Evolutionary conservation across 2,113 vertebrate species (phyloP).

Genomic region (Psettodes erumei): DNA sequence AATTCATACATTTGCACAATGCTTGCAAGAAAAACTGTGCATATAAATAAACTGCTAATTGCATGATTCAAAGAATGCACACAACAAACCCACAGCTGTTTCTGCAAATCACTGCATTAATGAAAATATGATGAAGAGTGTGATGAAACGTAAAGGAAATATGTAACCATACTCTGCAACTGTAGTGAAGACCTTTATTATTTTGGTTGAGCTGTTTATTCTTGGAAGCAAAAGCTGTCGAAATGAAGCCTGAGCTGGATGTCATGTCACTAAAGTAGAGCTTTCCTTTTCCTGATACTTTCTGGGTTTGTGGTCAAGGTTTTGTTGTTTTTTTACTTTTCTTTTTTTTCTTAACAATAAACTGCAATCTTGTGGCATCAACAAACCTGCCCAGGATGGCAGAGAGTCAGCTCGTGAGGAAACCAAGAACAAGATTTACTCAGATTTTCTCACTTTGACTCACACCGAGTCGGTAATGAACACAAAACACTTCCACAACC

Average conservation of each 20-base stretch:
- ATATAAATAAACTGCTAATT: not conserved
- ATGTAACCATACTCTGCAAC: too few species aligned
- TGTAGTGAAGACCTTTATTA: not conserved
- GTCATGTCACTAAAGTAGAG: not conserved
- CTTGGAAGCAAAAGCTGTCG: not conserved
- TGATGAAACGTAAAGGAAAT: too few species aligned
- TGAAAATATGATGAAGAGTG: not conserved
- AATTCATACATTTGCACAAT: not conserved
- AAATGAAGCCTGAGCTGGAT: not conserved
- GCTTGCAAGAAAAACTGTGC: not conserved
- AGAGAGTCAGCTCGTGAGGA: not conserved
- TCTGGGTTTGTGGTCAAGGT: too few species aligned
- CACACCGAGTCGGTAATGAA: not conserved
- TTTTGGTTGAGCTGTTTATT: not conserved
- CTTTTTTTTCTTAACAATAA: too few species aligned
- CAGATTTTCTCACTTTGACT: not conserved
- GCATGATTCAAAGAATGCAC: not conserved
- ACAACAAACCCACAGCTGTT: too few species aligned
- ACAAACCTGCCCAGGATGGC: not conserved
- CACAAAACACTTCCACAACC: not conserved
- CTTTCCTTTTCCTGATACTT: not conserved
- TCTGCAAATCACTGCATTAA: not conserved
- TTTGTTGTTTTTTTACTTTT: too few species aligned
- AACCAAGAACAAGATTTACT: not conserved
- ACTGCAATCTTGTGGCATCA: not conserved